phyloP scores from a whole-genome alignment of 1,140 invertebrate species.

The Drosophila simulans region DNA sequence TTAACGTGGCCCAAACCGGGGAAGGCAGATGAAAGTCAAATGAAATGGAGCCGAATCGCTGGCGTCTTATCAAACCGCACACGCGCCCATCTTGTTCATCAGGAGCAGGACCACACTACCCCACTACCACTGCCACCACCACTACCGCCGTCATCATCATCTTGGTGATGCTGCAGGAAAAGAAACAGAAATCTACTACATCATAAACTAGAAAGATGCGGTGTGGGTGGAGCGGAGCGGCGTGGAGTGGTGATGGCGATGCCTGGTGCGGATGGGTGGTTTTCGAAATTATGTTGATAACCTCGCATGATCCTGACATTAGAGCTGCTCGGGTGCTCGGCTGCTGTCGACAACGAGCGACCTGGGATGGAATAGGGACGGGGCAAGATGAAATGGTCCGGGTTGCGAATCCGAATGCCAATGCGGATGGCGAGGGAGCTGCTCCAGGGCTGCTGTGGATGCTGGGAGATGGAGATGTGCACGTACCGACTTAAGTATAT shows the following conservation, averaged over 20 bases:
- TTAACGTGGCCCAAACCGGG: conserved; percentile 1
- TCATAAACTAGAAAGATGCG: conserved; percentile 75
- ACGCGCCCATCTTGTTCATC: conserved; percentile 58
- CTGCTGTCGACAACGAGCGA: conserved; percentile 28
- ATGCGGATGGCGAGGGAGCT: background rate
- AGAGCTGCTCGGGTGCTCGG: conserved; percentile 54
- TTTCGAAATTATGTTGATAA: conserved; percentile 78
- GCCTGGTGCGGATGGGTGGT: conserved; percentile 50
- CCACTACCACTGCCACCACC: conserved; percentile 9
- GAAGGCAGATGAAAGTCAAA: conserved; percentile 41
- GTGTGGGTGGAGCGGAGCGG: conserved; percentile 11
- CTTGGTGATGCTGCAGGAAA: conserved; percentile 29
- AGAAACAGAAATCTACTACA: conserved; percentile 68
- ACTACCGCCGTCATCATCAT: conserved; percentile 23
- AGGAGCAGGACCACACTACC: background rate
- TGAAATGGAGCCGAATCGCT: conserved; percentile 45
- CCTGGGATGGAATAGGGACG: conserved; percentile 13
- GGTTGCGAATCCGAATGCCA: conserved; percentile 14
- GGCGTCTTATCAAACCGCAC: conserved; percentile 76
- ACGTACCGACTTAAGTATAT: conserved; percentile 80
- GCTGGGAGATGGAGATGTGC: conserved; percentile 65
- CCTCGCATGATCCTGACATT: conserved; percentile 80
- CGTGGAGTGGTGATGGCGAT: background rate
- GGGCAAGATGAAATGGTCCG: background rate
- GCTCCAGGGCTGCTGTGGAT: background rate